Base-by-base conservation (phyloP, 2,113 vertebrate species). In the Labrus mixtus region DNA sequence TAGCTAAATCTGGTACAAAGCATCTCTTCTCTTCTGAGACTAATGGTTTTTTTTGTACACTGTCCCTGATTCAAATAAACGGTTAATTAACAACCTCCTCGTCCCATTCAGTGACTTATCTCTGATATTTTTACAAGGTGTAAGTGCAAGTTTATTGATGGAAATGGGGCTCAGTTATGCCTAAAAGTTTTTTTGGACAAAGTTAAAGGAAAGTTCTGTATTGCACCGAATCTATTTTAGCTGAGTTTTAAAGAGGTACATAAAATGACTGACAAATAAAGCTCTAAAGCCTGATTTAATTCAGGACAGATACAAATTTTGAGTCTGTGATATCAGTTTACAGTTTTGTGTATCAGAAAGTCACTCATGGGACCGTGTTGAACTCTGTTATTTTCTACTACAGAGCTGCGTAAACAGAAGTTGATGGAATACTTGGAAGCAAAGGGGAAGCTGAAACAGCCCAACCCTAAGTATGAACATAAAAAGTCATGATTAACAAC, bases 321-420 rank as follows among this genome's bases (percentile, higher is more conserved):
- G 29, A 33, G 13, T 61, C 6, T 15, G 13, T 41, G 11, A 54
- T 23, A 5, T 64, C 19, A 58, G 10, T 48, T 33, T 20, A 54
- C 1, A 3, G 50, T 2, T 23, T 48, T 16, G 7, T 17, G 16
- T 5, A 1, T 20, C 16, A 11, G 0, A 19, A 22, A n/a, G 15
- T 57, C 1, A 23, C 50, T 41, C 1, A 1, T 8, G 3, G 22
- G 8, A 48, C 2, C 15, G 9, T 11, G 39, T 0, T 75, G 3
- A 46, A 61, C 62, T 67, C 3, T 23, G 0, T 55, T 0, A 6
- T 45, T 51, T 57, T 62, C 0, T 64, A 4, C 50, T 16, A 58
- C 72, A 95, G 94, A 95, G 29, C 19, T 91, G 9, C 93, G 92
- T 15, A 93, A 93, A 39, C 91, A 91, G 77, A 95, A 94, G 76